These are phyloP conservation scores for Anastrepha ludens DNA, from an alignment of 1,140 invertebrate species.

Conservation along the genomic window DNA sequence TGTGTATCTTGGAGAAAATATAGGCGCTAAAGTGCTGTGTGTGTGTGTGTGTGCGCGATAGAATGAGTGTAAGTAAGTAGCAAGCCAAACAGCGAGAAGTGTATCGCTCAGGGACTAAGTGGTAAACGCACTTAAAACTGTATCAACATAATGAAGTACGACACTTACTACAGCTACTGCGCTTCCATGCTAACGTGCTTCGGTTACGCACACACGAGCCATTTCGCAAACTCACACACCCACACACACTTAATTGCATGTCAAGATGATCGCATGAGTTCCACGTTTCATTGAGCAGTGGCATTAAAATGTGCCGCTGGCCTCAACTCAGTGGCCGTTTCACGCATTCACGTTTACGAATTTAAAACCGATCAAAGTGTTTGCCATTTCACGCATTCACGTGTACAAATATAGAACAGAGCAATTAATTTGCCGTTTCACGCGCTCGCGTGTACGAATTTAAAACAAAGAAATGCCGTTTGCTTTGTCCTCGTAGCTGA, in stretches of 20 bases:
- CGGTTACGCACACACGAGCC: neutral
- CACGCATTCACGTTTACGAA: neutral
- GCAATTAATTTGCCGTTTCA: neutral
- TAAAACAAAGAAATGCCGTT: neutral
- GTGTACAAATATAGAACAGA: neutral
- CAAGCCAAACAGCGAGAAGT: neutral
- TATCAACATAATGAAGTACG: conserved; percentile 51
- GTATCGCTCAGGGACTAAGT: conserved; percentile 25
- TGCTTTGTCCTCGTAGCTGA: neutral
- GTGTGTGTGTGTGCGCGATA: neutral
- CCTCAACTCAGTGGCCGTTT: neutral
- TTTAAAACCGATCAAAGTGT: neutral
- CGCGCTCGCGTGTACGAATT: neutral
- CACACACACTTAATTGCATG: conserved; percentile 10
- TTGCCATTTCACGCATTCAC: neutral
- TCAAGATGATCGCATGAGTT: conserved; percentile 20
- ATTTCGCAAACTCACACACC: neutral
- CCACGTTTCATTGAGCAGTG: conserved; percentile 26
- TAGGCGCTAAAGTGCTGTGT: neutral
- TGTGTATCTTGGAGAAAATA: neutral
- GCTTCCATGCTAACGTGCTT: neutral
- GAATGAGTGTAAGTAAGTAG: neutral
- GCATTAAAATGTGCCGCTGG: neutral
- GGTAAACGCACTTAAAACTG: conserved; percentile 40
- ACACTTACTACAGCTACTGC: neutral